A percentile compares a stretch with the other conserved stretches of the same genome.
phyloP scores from a whole-genome alignment of 2,888 invertebrate species.

The Andrena haemorrhoa region DNA sequence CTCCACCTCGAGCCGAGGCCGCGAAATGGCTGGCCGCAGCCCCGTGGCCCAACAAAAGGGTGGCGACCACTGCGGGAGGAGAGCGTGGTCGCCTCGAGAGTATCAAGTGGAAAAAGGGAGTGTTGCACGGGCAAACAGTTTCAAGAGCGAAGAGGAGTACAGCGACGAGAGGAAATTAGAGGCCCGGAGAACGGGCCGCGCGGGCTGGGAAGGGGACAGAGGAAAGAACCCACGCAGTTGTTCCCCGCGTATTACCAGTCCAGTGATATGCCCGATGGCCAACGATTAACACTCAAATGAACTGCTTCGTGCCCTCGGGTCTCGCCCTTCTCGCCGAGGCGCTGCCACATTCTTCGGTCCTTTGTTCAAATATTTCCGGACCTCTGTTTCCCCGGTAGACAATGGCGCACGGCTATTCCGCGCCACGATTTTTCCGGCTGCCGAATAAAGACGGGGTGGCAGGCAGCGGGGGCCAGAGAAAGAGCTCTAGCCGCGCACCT shows the following conservation, averaged over 20 bases:
- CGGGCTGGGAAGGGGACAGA: neutral
- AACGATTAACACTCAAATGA: slow-evolving; percentile 76
- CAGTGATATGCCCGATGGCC: slow-evolving; percentile 70
- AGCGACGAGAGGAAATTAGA: slow-evolving; percentile 35
- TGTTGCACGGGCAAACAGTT: slow-evolving; percentile 49
- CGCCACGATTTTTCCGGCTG: slow-evolving; percentile 70
- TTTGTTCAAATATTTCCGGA: slow-evolving; percentile 67
- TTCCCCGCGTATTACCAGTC: slow-evolving; percentile 54
- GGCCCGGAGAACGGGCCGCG: slow-evolving; percentile 5
- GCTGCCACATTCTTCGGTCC: slow-evolving; percentile 44
- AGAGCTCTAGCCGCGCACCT: slow-evolving; percentile 52
- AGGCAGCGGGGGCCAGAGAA: slow-evolving; percentile 36
- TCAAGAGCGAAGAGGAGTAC: slow-evolving; percentile 35
- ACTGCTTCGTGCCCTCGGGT: slow-evolving; percentile 33
- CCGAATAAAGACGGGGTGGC: slow-evolving; percentile 60
- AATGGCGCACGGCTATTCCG: slow-evolving; percentile 72
- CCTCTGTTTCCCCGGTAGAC: slow-evolving; percentile 63
- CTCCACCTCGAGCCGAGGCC: slow-evolving; percentile 26
- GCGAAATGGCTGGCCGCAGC: slow-evolving; percentile 30
- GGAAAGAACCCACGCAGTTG: slow-evolving; percentile 48
- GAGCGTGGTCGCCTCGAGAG: slow-evolving; percentile 6
- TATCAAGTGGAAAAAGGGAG: slow-evolving; percentile 30
- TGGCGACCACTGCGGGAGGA: slow-evolving; percentile 8
- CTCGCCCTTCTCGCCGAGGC: slow-evolving; percentile 19
- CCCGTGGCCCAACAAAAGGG: slow-evolving; percentile 24